phyloP scores from a whole-genome alignment of 2,888 invertebrate genomes.

The Octonoba sinensis region DNA sequence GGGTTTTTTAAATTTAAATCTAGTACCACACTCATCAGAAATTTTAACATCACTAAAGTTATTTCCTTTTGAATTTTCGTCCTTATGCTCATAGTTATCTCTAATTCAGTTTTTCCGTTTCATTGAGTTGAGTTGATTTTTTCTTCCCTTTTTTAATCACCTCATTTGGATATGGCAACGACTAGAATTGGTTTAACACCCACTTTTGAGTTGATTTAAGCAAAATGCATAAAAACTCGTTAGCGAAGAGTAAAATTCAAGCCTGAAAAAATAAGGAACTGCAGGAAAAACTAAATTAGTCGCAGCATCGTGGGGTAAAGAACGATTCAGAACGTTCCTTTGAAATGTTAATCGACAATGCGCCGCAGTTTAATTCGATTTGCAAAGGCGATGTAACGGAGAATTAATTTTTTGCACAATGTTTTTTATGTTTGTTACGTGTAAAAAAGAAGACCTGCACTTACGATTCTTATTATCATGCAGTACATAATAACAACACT shows the following conservation, averaged over 20 bases:
- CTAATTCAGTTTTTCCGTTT: conserved; percentile 46
- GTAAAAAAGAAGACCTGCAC: conserved; percentile 8
- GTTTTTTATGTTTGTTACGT: neutral
- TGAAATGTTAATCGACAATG: conserved; percentile 61
- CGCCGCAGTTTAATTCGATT: conserved; percentile 56
- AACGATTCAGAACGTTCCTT: conserved; percentile 4
- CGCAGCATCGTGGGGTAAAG: conserved; percentile 29
- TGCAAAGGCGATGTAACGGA: conserved; percentile 40
- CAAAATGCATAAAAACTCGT: conserved; percentile 30
- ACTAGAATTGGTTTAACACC: neutral
- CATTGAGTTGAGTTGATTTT: conserved; percentile 5
- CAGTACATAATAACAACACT: conserved; percentile 7
- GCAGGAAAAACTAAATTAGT: conserved; percentile 62
- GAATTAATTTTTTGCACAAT: conserved; percentile 42
- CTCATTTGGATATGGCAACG: conserved; percentile 11
- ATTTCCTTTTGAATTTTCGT: no score
- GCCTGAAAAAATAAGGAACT: conserved; percentile 14
- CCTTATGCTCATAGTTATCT: neutral
- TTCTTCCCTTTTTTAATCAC: conserved; percentile 15
- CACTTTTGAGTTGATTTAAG: conserved; percentile 42
- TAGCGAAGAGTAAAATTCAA: conserved; percentile 16
- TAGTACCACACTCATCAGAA: no score
- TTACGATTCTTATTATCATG: conserved; percentile 28
- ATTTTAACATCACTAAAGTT: no score
- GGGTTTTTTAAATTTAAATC: no score